phyloP scores from a whole-genome alignment of 2,888 invertebrate genomes.

The Leucophenga montana region DNA sequence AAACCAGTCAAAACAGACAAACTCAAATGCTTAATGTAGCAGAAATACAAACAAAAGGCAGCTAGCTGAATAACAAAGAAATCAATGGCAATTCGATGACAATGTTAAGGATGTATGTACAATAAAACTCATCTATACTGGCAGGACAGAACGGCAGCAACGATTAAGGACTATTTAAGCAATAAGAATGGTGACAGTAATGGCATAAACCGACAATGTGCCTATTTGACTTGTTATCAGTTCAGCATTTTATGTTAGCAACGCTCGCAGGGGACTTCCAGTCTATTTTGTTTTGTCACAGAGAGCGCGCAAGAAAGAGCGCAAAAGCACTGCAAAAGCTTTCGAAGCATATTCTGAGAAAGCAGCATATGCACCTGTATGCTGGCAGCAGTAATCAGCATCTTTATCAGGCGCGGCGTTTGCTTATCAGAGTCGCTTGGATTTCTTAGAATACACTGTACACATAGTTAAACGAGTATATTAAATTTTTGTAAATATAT shows the following conservation, averaged over 20 bases:
- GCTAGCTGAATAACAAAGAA: slow-evolving; percentile 46
- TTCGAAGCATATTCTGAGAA: neutral
- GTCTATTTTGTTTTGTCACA: neutral
- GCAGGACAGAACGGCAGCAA: slow-evolving; percentile 16
- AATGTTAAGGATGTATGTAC: neutral
- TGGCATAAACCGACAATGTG: slow-evolving; percentile 5
- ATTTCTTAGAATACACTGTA: too few relatives aligned
- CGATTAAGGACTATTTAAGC: slow-evolving; percentile 52
- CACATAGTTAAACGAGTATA: too few relatives aligned
- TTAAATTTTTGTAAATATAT: too few relatives aligned
- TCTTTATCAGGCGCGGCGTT: too few relatives aligned
- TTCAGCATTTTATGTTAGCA: slow-evolving; percentile 30
- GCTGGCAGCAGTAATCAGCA: too few relatives aligned
- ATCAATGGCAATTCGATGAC: slow-evolving; percentile 61
- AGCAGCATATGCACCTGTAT: neutral
- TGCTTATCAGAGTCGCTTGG: too few relatives aligned
- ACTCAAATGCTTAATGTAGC: slow-evolving; percentile 52
- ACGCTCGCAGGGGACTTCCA: neutral
- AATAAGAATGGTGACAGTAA: slow-evolving; percentile 30
- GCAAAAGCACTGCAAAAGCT: neutral
- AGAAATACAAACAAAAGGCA: slow-evolving; percentile 49
- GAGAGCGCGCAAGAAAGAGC: neutral
- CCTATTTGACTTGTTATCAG: slow-evolving; percentile 52
- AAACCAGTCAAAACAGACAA: slow-evolving; percentile 1
- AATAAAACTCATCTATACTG: too few relatives aligned